A percentile compares a stretch with the other conserved stretches of the same genome.
Evolutionary conservation across 2,888 invertebrate species (phyloP).

Genomic region (Drosophila infuscata): DNA sequence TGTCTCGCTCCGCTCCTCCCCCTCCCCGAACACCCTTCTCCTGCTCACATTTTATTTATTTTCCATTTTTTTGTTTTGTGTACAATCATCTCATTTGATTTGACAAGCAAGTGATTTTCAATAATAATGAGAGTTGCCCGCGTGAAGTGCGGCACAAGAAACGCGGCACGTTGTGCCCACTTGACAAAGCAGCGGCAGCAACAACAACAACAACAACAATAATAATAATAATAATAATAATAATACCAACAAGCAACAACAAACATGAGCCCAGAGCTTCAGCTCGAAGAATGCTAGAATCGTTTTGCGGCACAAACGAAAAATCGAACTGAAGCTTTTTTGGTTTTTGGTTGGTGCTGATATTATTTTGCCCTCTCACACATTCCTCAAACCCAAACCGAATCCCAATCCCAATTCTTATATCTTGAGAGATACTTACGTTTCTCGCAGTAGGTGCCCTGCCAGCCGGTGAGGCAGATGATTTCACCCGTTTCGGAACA

Average conservation of each 20-base stretch:
- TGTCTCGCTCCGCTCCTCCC: constrained; percentile 4
- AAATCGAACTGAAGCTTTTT: constrained; percentile 35
- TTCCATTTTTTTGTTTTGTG: constrained; percentile 53
- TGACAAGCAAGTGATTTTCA: constrained; percentile 82
- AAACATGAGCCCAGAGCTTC: constrained; percentile 57
- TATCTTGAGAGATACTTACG: constrained; percentile 88
- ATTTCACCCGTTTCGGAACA: constrained; percentile 95
- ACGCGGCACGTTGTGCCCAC: constrained; percentile 60
- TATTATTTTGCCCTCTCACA: constrained; percentile 16
- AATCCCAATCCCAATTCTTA: background rate
- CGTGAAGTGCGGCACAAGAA: constrained; percentile 56
- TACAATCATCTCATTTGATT: constrained; percentile 81
- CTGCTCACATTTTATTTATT: constrained; percentile 7
- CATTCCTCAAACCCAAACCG: background rate
- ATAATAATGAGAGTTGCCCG: constrained; percentile 77
- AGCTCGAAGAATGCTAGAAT: constrained; percentile 59
- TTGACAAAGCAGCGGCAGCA: constrained; percentile 42
- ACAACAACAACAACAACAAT: constrained; percentile 30
- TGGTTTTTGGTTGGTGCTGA: background rate
- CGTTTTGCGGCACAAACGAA: constrained; percentile 24
- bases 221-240: constrained; percentile 28
- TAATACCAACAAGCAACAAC: constrained; percentile 49
- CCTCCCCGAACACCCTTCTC: background rate
- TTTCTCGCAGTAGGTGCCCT: constrained; percentile 96
- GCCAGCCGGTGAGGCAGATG: constrained; percentile 96